Evolutionary conservation across 2,797 vertebrate species (phyloP).

Genomic region (Serranus cabrilla): DNA sequence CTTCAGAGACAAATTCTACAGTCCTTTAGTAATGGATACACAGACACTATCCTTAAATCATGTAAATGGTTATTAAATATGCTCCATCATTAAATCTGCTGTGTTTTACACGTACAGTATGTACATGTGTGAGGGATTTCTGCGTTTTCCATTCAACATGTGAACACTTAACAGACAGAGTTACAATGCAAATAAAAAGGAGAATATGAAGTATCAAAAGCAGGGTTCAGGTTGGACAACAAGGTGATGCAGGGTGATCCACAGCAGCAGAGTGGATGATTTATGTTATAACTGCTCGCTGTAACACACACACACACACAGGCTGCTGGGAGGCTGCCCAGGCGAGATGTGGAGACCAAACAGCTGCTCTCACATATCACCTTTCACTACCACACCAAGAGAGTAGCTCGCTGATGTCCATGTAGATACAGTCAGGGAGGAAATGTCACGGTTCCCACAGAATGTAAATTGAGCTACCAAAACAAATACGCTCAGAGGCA

Average conservation of each 20-base stretch:
- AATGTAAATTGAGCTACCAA: slow-evolving; percentile 56
- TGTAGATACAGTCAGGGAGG: slow-evolving; percentile 50
- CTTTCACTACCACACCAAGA: slow-evolving; percentile 48
- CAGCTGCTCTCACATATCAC: slow-evolving; percentile 71
- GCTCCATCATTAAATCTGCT: slow-evolving; percentile 26
- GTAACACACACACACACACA: slow-evolving; percentile 23
- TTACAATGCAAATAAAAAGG: neutral
- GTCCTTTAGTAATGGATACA: slow-evolving; percentile 21
- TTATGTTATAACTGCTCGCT: slow-evolving; percentile 40
- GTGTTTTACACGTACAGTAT: neutral
- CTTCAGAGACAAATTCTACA: slow-evolving; percentile 31
- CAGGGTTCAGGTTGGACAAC: neutral
- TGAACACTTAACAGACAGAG: neutral
- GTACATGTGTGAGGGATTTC: slow-evolving; percentile 8
- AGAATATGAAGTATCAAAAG: slow-evolving; percentile 2
- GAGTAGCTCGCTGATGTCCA: slow-evolving; percentile 44
- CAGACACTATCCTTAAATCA: slow-evolving; percentile 21
- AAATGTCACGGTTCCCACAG: slow-evolving; percentile 62
- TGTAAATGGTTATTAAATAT: slow-evolving; percentile 18
- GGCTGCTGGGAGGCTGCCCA: slow-evolving; percentile 42
- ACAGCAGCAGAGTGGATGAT: slow-evolving; percentile 24
- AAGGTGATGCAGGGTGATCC: slow-evolving; percentile 1
- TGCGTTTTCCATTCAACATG: neutral
- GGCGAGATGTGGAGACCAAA: slow-evolving; percentile 42
- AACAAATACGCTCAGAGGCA: slow-evolving; percentile 45